Evolutionary conservation across 2,888 invertebrate species (phyloP), one percentile per base, ranked within the genome.

Genomic region (Mechanitis mazaeus): DNA sequence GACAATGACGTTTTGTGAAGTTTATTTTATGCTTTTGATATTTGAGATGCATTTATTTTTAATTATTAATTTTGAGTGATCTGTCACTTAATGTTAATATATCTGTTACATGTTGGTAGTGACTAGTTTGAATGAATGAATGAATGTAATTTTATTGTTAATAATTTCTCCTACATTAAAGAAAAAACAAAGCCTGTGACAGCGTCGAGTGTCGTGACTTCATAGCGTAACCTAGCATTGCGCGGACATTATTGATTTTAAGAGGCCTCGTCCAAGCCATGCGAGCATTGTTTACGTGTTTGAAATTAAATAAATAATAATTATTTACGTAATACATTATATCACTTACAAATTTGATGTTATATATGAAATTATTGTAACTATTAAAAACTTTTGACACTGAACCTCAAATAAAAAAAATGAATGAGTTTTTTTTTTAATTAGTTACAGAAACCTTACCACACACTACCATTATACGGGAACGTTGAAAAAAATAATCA

Each of bases 191-290:
- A 31, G 33, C 20, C 31, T 58, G 20, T 20, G 33, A 56, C 35
- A 35, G 35, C 35, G 35, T 35, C 35, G 46, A 12, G 59, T 62
- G 55, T 50, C 58, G 55, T 68, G 59, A 63, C 61, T 64, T 54
- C 42, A 63, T 70, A 68, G 71, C 70, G 71, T 69, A 69, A 65
- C 53, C 61, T 64, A 68, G 69, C 72, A 76, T 67, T 85, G 87
- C 87, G 87, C 86, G 82, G 77, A 79, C 81, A 79, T 75, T 86
- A 87, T 87, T 77, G 87, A 87, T 87, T 87, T 87, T 85, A 74
- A 75, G 73, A 73, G 72, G 75, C 78, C 72, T 72, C 75, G 74
- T 73, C 63, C 63, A 60, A 63, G 74, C 73, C 72, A 64, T 65
- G 69, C 74, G 69, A 71, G 69, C 75, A 75, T 76, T 80, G 78